Evolutionary conservation across 2,113 vertebrate genomes (phyloP).

Genomic region (Epinephelus cyanopodus): DNA sequence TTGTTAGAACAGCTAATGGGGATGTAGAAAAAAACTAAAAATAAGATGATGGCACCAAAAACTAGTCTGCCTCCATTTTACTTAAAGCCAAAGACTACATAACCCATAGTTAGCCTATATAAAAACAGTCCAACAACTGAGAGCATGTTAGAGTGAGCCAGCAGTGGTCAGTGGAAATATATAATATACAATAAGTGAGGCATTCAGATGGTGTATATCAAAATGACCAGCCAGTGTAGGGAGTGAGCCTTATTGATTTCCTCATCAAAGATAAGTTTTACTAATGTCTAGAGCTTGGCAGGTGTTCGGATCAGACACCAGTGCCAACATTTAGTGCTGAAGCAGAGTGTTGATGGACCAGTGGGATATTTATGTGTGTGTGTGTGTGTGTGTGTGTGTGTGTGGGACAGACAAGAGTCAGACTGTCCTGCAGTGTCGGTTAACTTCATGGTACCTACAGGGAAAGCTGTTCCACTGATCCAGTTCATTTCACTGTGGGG

Average conservation of each 20-base stretch:
- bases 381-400: background rate
- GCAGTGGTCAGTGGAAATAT: background rate
- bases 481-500: background rate
- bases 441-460: background rate
- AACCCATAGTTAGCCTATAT: background rate
- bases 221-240: constrained; percentile 5
- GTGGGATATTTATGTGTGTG: constrained; percentile 14
- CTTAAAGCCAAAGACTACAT: background rate
- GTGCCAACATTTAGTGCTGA: constrained; percentile 30
- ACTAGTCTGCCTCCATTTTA: background rate
- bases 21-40: background rate
- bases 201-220: constrained; percentile 23
- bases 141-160: background rate
- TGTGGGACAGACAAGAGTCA: constrained; percentile 4
- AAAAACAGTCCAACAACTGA: background rate
- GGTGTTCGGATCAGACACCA: constrained; percentile 15
- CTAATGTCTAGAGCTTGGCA: constrained; percentile 19
- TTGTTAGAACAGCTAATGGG: background rate
- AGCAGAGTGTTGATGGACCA: background rate
- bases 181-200: background rate
- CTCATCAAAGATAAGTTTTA: constrained; percentile 37
- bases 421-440: background rate
- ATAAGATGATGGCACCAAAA: background rate
- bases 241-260: constrained; percentile 31
- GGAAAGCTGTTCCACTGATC: constrained; percentile 8